Percentiles rank a stretch among this genome's conserved stretches.
These are phyloP conservation scores for Chondrosia reniformis DNA, from an alignment of 37 sponge, comb jelly and placozoan genomes.

Conservation along the genomic window DNA sequence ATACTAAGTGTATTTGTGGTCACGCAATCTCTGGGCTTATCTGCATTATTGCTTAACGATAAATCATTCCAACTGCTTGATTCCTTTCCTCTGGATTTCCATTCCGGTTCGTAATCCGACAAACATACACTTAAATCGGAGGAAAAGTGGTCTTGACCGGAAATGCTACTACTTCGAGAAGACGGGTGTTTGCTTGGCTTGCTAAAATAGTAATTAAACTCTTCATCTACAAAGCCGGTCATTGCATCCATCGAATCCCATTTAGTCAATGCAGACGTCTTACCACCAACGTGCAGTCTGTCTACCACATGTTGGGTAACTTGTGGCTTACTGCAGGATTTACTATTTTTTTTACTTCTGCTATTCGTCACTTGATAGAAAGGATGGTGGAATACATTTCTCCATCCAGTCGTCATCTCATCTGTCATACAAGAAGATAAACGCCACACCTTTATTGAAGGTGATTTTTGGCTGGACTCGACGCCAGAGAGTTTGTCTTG, in stretches of 20 bases:
- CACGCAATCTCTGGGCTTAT: not conserved
- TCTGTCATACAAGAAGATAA: not conserved
- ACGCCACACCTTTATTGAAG: not conserved
- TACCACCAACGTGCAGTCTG: not conserved
- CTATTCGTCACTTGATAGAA: not conserved
- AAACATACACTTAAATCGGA: too few species aligned
- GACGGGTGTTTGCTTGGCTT: not conserved
- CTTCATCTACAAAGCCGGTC: not conserved
- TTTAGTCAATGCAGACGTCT: not conserved
- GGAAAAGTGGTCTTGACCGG: too few species aligned
- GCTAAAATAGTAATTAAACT: not conserved
- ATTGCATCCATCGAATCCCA: not conserved
- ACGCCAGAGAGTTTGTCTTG: too few species aligned
- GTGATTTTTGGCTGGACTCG: too few species aligned
- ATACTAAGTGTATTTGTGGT: not conserved
- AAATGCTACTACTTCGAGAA: not conserved
- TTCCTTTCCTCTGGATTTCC: not conserved
- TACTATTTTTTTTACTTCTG: too few species aligned
- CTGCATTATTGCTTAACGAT: not conserved
- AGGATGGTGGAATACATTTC: not conserved
- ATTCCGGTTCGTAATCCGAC: not conserved
- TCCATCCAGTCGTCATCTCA: not conserved
- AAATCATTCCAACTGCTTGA: not conserved
- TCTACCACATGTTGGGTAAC: not conserved
- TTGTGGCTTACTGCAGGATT: too few species aligned